Base-by-base conservation (phyloP, 2,888 invertebrate genomes). In the Coelinius sp. region DNA sequence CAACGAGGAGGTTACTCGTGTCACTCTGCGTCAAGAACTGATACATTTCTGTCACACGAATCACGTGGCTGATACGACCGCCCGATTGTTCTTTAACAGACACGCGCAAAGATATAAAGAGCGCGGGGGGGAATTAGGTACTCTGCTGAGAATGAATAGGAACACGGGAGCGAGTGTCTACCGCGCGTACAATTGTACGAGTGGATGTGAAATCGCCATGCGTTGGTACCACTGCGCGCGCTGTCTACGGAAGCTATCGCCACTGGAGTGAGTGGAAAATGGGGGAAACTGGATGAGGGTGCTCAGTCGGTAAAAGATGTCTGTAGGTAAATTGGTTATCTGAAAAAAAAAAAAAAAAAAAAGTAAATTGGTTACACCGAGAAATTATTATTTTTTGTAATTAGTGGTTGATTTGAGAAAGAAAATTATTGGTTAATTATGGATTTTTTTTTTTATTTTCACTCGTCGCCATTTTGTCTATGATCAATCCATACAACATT, bases 201-300 rank as follows among this genome's bases (percentile, higher is more conserved):
- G 73, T 71, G 70, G 66, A 67, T 70, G 72, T 62, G 65, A 65
- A 75, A 69, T 52, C 49, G 67, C 64, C 68, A 68, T 46, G 53
- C 65, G 71, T 75, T 75, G 72, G 74, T 67, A 73, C 20, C 63
- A 74, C 71, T 78, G 75, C 20, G 56, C 56, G 20, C 44, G 35
- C 69, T 31, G 59, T 35, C 73, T 52, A 24, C 17, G 49, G 41
- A 62, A 35, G n/a, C 22, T 44, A 35, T 38, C 65, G 70, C 31
- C 22, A 31, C 17, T 20, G 52, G 10, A 31, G 52, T 41, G 49
- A n/a, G 46, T 62, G 53, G 24, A 52, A 12, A 66, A 31, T 31
- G 49, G 66, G 3, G 35, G 35, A 35, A 35, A 35, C 35, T 35
- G 7, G 35, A 3, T 6, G 35, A 7, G 3, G 3, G 35, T n/a